These are phyloP conservation scores for Panthera uncia DNA, from an alignment of 2,113 vertebrate species.

Conservation along the genomic window DNA sequence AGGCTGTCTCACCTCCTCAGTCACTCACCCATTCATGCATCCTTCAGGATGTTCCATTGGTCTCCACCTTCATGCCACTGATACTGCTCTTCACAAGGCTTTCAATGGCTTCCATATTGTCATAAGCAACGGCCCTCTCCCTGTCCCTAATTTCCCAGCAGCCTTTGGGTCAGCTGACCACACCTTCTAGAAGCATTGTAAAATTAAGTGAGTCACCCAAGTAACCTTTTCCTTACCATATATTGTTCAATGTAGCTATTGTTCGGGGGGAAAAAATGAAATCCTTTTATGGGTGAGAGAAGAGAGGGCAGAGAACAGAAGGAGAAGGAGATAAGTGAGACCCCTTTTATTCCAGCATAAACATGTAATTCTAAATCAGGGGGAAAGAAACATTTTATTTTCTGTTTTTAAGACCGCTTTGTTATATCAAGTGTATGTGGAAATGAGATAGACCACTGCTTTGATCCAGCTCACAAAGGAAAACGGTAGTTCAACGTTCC, in stretches of 20 bases:
- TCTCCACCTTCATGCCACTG: not conserved
- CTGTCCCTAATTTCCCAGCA: not conserved
- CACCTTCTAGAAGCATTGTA: not conserved
- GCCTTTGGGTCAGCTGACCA: not conserved
- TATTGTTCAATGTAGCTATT: constrained; percentile 2
- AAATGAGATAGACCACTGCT: not conserved
- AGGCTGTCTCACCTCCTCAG: not conserved
- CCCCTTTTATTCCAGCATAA: constrained; percentile 13
- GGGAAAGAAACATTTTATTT: not conserved
- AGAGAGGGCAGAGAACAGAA: not conserved
- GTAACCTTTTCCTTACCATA: not conserved
- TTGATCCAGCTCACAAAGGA: not conserved
- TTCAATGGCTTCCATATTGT: not conserved
- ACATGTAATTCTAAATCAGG: not conserved
- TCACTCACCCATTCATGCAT: not conserved
- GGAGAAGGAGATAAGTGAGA: not conserved
- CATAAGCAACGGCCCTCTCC: not conserved
- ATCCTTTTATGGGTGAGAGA: not conserved
- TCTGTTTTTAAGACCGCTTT: not conserved
- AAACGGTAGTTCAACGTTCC: not conserved
- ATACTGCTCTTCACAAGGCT: not conserved
- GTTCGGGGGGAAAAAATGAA: not conserved
- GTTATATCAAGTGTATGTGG: not conserved
- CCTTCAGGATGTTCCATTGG: not conserved
- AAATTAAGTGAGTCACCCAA: not conserved